Conservation (phyloP, 2,888 invertebrate species). For the Sarcophaga caerulescens region DNA sequence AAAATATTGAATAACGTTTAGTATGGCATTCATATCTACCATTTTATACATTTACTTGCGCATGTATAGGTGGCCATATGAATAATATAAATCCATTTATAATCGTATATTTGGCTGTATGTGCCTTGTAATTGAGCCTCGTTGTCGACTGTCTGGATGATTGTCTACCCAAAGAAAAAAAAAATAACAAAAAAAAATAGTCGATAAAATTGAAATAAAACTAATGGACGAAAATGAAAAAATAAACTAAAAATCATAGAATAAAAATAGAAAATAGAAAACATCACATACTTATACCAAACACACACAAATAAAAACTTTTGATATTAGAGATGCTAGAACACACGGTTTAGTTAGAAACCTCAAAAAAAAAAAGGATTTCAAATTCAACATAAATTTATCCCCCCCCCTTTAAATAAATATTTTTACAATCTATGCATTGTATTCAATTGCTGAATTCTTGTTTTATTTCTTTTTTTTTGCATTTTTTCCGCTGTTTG, state of each 20-base stretch:
- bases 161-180: conserved; percentile 45
- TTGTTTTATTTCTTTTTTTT: not conserved
- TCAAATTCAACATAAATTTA: not conserved
- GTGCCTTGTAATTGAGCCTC: conserved; percentile 4
- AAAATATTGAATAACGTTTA: not conserved
- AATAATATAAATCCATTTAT: conserved; percentile 8
- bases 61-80: not conserved
- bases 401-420: not conserved
- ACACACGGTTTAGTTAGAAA: not conserved
- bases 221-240: conserved; percentile 46
- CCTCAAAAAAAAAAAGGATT: not conserved
- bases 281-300: not conserved
- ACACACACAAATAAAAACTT: not conserved
- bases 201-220: conserved; percentile 40
- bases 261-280: conserved; percentile 53
- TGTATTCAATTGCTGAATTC: not conserved
- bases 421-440: not conserved
- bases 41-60: not conserved
- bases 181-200: conserved; percentile 42
- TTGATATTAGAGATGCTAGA: not conserved
- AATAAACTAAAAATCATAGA: conserved; percentile 64
- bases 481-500: not conserved
- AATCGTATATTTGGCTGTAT: not conserved
- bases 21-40: not conserved
- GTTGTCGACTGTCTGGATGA: conserved; percentile 58